Base-by-base conservation (phyloP, 2,797 vertebrate species). In the Antennarius maculatus region DNA sequence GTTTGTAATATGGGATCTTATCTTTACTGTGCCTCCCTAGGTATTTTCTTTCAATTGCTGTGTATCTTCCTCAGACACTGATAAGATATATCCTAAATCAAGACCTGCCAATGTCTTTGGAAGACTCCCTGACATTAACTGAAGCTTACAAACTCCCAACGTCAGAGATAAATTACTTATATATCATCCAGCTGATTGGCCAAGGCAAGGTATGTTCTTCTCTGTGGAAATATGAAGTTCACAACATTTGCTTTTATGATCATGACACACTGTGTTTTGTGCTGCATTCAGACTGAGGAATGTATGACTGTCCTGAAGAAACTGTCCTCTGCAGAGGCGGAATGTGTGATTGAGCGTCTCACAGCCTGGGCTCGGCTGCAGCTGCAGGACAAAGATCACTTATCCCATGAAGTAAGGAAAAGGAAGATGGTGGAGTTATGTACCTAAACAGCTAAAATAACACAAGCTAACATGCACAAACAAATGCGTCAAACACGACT, bases 51-150 rank as follows among this genome's bases (percentile, higher is more conserved):
- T 42, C 7, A 6, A 53, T 1, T 59, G 7, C 48, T 61, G 5
- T 46, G 0, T 51, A 11, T 72, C 14, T 55, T 67, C 75, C 63
- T 18, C 87, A 99, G 98, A 94, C 88, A 15, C 88, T 98, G 54
- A 94, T 95, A 37, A 94, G 94, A 76, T 96, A 96, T 76, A 97
- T 99, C 73, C 90, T 98, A 34, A 97, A 95, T 62, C 96, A 98
- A 88, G 94, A 96, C 61, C 74, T 94, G 0, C 88, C 93, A 0
- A 92, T 92, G 39, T 97, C 95, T n/a, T 86, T 98, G 51, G 93
- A 96, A 48, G 96, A 99, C 75, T 94, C 96, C 43, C 85, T 99
- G 74, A 96, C 93, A 79, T 92, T 99, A 43, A 95, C 94, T 2
- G 84, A 91, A 47, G 94, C 95, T 0, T 97, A 96, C 77, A 93